These are phyloP conservation scores for Sycophila sp. DNA, from an alignment of 1,140 invertebrate species.

Conservation along the genomic window DNA sequence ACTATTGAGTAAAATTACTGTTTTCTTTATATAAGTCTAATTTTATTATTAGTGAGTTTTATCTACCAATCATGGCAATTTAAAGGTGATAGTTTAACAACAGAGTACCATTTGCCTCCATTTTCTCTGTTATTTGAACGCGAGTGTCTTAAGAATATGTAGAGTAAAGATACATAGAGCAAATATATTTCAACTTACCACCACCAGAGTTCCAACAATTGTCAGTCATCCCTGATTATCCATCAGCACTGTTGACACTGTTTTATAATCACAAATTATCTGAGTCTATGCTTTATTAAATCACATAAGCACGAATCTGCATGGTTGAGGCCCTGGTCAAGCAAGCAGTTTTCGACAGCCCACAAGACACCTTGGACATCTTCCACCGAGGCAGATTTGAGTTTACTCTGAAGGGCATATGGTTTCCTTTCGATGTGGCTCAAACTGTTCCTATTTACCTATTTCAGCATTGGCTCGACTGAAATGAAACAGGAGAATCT, in stretches of 20 bases:
- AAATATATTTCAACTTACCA: constrained; percentile 64
- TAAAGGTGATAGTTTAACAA: too few relatives aligned
- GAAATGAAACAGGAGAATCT: constrained; percentile 16
- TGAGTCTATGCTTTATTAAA: constrained; percentile 28
- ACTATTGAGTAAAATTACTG: too few relatives aligned
- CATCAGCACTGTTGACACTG: constrained; percentile 64
- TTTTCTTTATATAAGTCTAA: too few relatives aligned
- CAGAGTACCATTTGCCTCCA: constrained; percentile 30
- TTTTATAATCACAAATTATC: constrained; percentile 31
- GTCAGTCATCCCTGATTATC: constrained; percentile 72
- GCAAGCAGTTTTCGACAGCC: constrained; percentile 20
- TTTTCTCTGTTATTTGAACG: constrained; percentile 25
- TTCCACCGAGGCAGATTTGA: constrained; percentile 33
- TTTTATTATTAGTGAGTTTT: too few relatives aligned
- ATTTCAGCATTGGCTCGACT: constrained; percentile 2
- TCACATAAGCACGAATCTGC: constrained; percentile 27
- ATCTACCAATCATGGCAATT: too few relatives aligned
- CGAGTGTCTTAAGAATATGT: too few relatives aligned
- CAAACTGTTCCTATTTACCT: too few relatives aligned
- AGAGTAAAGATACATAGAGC: not conserved
- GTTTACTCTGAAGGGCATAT: constrained; percentile 16
- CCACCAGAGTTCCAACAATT: constrained; percentile 73
- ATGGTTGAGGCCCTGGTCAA: constrained; percentile 12
- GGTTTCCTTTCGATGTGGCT: too few relatives aligned
- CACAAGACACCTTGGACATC: constrained; percentile 14